Conservation (phyloP, 2,888 invertebrate species). For the Lasioglossum marginatum region DNA sequence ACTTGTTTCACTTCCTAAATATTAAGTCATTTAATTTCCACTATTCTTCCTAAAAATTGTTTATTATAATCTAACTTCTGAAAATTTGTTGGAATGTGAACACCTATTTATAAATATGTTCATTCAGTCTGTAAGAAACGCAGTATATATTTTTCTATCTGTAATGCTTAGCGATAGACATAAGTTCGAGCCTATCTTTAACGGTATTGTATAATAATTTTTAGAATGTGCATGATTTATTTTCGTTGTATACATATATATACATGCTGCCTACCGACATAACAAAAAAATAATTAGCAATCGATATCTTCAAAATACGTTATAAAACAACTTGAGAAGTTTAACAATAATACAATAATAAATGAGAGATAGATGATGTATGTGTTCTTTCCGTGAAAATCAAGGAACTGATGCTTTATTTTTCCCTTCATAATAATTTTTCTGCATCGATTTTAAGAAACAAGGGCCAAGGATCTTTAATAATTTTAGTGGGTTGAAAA, state of each 20-base stretch:
- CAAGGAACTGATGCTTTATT: background rate
- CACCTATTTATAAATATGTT: conserved; percentile 8
- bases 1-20: conserved; percentile 2
- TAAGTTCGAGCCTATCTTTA: conserved; percentile 55
- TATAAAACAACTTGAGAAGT: conserved; percentile 37
- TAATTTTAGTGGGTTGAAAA: too few relatives aligned
- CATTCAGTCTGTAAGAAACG: conserved; percentile 22
- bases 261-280: conserved; percentile 21
- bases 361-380: conserved; percentile 25
- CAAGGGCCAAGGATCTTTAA: too few relatives aligned
- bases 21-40: conserved; percentile 15
- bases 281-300: conserved; percentile 26
- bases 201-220: conserved; percentile 51
- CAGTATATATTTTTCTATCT: conserved; percentile 70
- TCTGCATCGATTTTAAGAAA: too few relatives aligned
- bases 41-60: conserved; percentile 18
- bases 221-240: conserved; percentile 39
- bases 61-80: background rate
- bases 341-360: conserved; percentile 42
- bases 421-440: background rate
- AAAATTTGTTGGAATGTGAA: background rate
- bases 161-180: conserved; percentile 48
- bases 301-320: conserved; percentile 24
- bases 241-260: conserved; percentile 23
- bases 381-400: conserved; percentile 18